Evolutionary conservation across 2,888 invertebrate species (phyloP).

Genomic region (Salpingus planirostris): DNA sequence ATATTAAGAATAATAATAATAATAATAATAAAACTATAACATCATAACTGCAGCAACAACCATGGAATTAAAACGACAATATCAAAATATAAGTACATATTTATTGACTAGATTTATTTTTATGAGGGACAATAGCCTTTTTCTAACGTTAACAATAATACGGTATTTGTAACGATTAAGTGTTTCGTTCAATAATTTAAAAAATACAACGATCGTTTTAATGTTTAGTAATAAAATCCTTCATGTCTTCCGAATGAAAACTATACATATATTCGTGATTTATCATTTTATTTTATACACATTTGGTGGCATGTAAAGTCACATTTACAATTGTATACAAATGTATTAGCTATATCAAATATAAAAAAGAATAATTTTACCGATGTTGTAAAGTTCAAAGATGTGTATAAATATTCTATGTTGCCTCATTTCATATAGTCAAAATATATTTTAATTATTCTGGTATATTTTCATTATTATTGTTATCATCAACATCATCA

Average conservation of each 20-base stretch:
- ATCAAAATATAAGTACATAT: conserved; percentile 7
- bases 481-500: not conserved
- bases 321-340: conserved; percentile 17
- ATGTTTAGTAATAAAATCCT: conserved; percentile 21
- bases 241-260: conserved; percentile 29
- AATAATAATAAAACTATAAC: too few relatives aligned
- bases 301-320: conserved; percentile 13
- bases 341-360: conserved; percentile 10
- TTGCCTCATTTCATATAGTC: conserved; percentile 2
- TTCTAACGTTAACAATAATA: conserved; percentile 4
- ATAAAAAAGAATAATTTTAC: conserved; percentile 5
- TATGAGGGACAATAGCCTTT: conserved; percentile 16
- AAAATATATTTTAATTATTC: conserved; percentile 7
- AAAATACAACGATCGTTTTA: conserved; percentile 16
- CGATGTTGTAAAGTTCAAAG: conserved; percentile 14
- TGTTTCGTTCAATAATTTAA: conserved; percentile 6
- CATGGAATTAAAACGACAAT: conserved; percentile 15
- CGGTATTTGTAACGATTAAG: conserved; percentile 3
- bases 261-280: conserved; percentile 23
- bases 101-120: conserved; percentile 7
- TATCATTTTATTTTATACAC: conserved; percentile 16
- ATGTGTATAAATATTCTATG: too few relatives aligned
- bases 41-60: too few relatives aligned
- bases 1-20: too few relatives aligned
- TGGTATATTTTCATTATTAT: conserved; percentile 6